Evolutionary conservation across 2,113 vertebrate species (phyloP).

Genomic region (Ovibos moschatus): DNA sequence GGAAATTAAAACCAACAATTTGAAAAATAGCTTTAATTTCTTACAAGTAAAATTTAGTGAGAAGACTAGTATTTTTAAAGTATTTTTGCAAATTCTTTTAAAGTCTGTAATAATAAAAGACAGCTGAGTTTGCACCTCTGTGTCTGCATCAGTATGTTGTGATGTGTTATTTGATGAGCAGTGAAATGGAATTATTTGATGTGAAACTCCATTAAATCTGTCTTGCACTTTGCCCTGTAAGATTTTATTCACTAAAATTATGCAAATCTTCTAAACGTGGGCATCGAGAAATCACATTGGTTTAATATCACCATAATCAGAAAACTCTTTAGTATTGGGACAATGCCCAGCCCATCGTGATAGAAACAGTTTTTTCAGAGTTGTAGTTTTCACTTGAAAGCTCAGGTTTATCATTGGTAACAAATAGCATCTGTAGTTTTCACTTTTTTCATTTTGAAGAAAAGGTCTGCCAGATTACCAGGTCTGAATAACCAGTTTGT

Average conservation of each 20-base stretch:
- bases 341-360: neutral
- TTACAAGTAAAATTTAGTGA: neutral
- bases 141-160: neutral
- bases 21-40: neutral
- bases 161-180: neutral
- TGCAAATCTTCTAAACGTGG: neutral
- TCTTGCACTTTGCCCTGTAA: neutral
- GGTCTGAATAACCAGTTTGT: neutral
- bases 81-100: neutral
- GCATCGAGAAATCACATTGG: neutral
- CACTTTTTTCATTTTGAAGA: neutral
- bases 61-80: neutral
- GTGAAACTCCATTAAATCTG: neutral
- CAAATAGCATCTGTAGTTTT: neutral
- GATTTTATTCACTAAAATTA: neutral
- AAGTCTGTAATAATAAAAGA: neutral
- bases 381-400: conserved; percentile 12
- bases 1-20: conserved; percentile 25
- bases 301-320: neutral
- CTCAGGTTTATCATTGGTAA: neutral
- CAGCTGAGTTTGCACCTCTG: neutral
- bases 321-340: neutral
- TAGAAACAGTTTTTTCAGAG: neutral
- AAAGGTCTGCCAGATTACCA: neutral
- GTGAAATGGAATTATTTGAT: neutral